Evolutionary conservation across 2,113 vertebrate genomes (phyloP).

Genomic region (Tragelaphus imberbis): DNA sequence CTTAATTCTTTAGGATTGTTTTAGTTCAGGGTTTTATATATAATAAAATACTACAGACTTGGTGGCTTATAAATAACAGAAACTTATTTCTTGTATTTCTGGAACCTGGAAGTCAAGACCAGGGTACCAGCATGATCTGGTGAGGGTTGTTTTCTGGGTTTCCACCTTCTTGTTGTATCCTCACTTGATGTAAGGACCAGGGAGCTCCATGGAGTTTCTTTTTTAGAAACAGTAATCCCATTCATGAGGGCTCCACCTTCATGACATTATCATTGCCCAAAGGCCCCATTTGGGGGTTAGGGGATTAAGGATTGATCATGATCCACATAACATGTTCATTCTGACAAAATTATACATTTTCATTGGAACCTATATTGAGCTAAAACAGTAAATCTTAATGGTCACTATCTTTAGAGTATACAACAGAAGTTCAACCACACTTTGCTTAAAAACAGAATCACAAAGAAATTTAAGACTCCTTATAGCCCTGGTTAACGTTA

Average conservation of each 20-base stretch:
- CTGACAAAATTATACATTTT: not conserved
- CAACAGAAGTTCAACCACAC: not conserved
- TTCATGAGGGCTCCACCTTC: not conserved
- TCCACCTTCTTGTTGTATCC: fast-evolving
- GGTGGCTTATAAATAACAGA: not conserved
- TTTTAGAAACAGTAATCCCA: not conserved
- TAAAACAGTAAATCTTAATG: not conserved
- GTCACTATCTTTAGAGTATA: not conserved
- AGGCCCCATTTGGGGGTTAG: not conserved
- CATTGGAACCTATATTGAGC: not conserved
- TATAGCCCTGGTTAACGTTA: not conserved
- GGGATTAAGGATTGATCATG: not conserved
- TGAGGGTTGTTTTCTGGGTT: not conserved
- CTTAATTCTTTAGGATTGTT: not conserved
- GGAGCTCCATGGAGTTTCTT: too few species aligned
- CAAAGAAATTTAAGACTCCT: not conserved
- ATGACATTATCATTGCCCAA: not conserved
- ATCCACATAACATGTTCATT: not conserved
- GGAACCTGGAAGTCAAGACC: too few species aligned
- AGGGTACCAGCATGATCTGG: fast-evolving
- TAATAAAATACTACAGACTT: too few species aligned
- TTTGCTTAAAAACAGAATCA: not conserved
- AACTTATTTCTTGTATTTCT: not conserved
- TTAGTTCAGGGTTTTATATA: not conserved
- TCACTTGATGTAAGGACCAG: fast-evolving